Conservation (phyloP, 2,888 invertebrate species). For the Mystacides longicornis region DNA sequence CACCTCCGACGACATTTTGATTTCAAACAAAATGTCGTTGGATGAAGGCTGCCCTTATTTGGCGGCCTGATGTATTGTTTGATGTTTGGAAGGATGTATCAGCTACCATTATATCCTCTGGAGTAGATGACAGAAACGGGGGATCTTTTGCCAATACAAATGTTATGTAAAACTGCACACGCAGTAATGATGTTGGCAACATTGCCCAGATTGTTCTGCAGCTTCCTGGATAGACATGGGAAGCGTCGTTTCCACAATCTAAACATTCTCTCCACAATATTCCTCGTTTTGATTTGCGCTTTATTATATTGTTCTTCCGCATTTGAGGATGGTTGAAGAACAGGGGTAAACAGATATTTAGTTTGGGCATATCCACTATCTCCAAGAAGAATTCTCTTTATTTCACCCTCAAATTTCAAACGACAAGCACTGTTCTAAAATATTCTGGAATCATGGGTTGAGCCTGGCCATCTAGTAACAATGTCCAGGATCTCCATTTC, state of each 20-base stretch:
- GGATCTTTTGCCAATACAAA: too few relatives aligned
- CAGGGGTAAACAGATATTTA: constrained; percentile 24
- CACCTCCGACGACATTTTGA: too few relatives aligned
- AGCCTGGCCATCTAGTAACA: constrained; percentile 22
- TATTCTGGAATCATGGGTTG: constrained; percentile 22
- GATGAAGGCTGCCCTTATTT: too few relatives aligned
- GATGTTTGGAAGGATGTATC: too few relatives aligned
- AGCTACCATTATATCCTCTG: too few relatives aligned
- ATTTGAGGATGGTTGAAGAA: constrained; percentile 17
- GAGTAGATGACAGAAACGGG: too few relatives aligned
- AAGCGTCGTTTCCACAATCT: constrained; percentile 24
- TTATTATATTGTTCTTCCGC: constrained; percentile 21
- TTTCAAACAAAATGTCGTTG: too few relatives aligned
- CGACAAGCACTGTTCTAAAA: constrained; percentile 3
- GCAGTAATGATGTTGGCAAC: constrained; percentile 21
- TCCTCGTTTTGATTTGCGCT: constrained; percentile 22
- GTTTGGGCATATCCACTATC: constrained; percentile 23
- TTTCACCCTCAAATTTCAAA: background rate
- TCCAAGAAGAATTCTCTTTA: constrained; percentile 4
- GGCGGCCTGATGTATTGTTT: too few relatives aligned
- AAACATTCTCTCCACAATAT: constrained; percentile 24
- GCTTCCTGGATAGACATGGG: constrained; percentile 13
- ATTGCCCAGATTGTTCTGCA: constrained; percentile 11
- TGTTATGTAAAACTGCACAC: constrained; percentile 22
- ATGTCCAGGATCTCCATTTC: constrained; percentile 18